Evolutionary conservation across 2,113 vertebrate species (phyloP).

Genomic region (Cyanistes caeruleus): DNA sequence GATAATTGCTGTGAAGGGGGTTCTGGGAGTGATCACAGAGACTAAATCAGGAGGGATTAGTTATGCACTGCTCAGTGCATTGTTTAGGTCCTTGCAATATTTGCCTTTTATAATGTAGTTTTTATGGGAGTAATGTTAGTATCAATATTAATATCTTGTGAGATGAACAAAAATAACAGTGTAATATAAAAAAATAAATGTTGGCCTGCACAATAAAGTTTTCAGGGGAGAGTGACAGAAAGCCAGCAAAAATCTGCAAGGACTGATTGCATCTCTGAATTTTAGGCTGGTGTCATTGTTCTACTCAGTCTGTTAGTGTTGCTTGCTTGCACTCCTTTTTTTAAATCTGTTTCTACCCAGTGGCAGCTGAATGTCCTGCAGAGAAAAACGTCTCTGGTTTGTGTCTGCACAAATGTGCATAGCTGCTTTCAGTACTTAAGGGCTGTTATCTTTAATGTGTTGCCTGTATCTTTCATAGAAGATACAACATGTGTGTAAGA

Average conservation of each 20-base stretch:
- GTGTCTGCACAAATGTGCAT: background rate
- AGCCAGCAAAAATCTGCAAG: background rate
- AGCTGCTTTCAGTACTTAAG: background rate
- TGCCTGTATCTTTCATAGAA: background rate
- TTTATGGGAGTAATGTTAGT: background rate
- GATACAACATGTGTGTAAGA: background rate
- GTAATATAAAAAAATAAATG: conserved; percentile 44
- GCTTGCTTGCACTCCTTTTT: background rate
- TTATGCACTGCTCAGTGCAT: background rate
- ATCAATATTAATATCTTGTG: conserved; percentile 7
- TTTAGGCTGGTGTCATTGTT: background rate
- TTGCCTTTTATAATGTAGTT: conserved; percentile 1
- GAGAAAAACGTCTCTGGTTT: background rate
- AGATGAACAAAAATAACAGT: conserved; percentile 43
- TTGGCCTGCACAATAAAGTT: conserved; percentile 34
- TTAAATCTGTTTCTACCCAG: background rate
- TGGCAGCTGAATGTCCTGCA: background rate
- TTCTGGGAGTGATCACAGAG: background rate
- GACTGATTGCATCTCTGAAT: background rate
- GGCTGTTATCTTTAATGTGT: background rate
- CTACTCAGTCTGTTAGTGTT: background rate
- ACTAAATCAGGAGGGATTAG: background rate
- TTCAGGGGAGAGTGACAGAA: conserved; percentile 43
- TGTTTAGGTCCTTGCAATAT: background rate
- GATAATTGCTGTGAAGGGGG: background rate